phyloP scores from a whole-genome alignment of 2,113 vertebrate species.

The Carassius gibelio region DNA sequence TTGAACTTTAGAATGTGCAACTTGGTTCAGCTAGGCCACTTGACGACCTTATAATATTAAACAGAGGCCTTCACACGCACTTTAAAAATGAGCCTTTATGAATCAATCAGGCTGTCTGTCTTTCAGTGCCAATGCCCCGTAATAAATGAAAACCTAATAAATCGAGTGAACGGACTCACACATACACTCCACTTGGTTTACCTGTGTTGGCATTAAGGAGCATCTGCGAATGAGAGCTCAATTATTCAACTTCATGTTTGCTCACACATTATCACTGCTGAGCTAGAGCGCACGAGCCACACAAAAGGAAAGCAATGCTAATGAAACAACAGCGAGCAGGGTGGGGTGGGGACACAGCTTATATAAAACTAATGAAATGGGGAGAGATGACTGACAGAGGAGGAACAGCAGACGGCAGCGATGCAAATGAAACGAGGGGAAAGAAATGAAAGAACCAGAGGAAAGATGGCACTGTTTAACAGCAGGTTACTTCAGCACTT shows the following conservation, averaged over 20 bases:
- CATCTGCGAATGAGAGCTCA: neutral
- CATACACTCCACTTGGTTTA: neutral
- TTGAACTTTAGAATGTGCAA: neutral
- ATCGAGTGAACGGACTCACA: neutral
- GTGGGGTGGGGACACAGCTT: neutral
- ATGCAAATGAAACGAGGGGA: conserved; percentile 13
- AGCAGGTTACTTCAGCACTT: neutral
- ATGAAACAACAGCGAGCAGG: conserved; percentile 16
- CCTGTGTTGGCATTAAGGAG: neutral
- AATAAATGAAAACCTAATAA: neutral
- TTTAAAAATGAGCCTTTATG: conserved; percentile 6
- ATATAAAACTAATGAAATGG: conserved; percentile 17
- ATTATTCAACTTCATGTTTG: conserved; percentile 49
- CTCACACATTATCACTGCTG: conserved; percentile 35
- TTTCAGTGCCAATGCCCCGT: neutral
- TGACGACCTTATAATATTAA: neutral
- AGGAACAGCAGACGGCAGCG: neutral
- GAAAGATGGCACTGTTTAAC: neutral
- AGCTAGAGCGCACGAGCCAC: neutral
- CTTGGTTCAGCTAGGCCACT: neutral
- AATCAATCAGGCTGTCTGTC: neutral
- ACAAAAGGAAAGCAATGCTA: neutral
- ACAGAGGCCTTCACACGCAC: neutral
- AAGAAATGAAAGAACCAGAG: conserved; percentile 17
- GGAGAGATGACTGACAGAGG: neutral